These are phyloP conservation scores for Papio anubis DNA, from an alignment of 2,113 vertebrate genomes.

Conservation along the genomic window DNA sequence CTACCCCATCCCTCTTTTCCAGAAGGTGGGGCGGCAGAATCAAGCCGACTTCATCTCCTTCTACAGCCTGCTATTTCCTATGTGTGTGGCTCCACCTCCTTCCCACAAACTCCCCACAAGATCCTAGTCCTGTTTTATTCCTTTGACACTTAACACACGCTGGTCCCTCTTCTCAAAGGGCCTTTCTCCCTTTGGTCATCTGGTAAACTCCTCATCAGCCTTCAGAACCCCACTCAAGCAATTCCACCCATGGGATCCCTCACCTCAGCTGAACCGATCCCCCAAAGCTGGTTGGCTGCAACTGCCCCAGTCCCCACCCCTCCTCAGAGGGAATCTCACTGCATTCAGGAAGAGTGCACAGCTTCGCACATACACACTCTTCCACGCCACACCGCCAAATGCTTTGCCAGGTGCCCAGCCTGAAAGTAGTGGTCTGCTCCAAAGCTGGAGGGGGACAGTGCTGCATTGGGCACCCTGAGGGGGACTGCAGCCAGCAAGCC, in stretches of 20 bases:
- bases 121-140: fast-evolving
- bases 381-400: fast-evolving
- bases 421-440: background rate
- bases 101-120: fast-evolving
- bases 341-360: fast-evolving
- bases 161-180: too few species aligned
- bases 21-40: background rate
- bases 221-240: background rate
- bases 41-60: fast-evolving
- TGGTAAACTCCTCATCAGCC: background rate
- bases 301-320: too few species aligned
- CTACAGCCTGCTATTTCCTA: fast-evolving
- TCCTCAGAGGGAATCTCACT: background rate
- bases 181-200: background rate
- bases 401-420: background rate
- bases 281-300: fast-evolving
- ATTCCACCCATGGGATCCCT: fast-evolving
- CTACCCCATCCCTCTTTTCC: background rate
- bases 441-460: fast-evolving
- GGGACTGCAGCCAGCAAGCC: background rate
- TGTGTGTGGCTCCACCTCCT: fast-evolving
- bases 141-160: background rate
- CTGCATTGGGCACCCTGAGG: fast-evolving
- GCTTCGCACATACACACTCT: background rate
- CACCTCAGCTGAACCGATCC: background rate